These are phyloP conservation scores for Tapera naevia DNA, from an alignment of 2,797 vertebrate species.

Conservation along the genomic window DNA sequence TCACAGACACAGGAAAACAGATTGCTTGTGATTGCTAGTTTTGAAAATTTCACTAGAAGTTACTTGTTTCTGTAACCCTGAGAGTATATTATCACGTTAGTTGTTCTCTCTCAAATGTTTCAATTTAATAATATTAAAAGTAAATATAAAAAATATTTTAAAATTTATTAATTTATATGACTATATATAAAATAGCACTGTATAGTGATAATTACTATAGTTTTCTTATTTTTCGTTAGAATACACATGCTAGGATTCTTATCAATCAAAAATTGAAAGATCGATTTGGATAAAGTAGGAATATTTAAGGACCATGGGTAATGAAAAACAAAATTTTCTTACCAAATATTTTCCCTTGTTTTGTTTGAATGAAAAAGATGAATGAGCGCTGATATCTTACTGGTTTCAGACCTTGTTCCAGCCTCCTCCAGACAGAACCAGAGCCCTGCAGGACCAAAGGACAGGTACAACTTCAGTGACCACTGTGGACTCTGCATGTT, in stretches of 20 bases:
- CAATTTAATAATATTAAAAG: not conserved
- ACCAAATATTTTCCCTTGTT: not conserved
- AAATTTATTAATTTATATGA: fast-evolving
- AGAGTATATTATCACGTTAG: not conserved
- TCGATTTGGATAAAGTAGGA: not conserved
- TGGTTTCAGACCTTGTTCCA: not conserved
- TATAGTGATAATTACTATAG: not conserved
- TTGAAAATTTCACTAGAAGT: not conserved
- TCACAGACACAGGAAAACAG: not conserved
- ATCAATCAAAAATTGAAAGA: not conserved
- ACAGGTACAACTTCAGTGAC: not conserved
- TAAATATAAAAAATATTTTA: not conserved
- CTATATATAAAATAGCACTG: not conserved
- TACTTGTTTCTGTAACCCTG: not conserved
- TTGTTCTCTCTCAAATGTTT: not conserved
- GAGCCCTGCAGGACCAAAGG: not conserved
- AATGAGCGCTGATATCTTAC: not conserved
- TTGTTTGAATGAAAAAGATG: not conserved
- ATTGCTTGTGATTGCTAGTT: not conserved
- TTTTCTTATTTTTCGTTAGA: not conserved
- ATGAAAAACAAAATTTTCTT: not conserved
- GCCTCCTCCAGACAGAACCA: not conserved
- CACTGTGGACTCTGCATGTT: not conserved
- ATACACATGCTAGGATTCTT: not conserved
- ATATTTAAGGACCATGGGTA: not conserved